Evolutionary conservation across 2,888 invertebrate genomes (phyloP).

Genomic region (Meiosimyza decipiens): DNA sequence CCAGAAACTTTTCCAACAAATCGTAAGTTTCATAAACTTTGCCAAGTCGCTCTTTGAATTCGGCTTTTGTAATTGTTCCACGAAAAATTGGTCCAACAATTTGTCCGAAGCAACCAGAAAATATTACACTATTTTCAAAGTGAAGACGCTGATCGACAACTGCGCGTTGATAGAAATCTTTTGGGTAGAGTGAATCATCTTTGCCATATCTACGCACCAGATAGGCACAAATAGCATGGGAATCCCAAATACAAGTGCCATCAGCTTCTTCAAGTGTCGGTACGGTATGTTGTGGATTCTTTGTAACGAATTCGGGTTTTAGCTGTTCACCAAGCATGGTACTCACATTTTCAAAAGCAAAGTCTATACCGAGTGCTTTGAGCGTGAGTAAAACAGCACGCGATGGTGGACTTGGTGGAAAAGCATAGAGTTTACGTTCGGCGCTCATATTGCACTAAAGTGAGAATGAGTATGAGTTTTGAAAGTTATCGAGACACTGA

Average conservation of each 20-base stretch:
- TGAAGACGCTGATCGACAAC: constrained; percentile 59
- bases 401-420: constrained; percentile 53
- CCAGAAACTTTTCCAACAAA: constrained; percentile 52
- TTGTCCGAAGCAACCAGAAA: constrained; percentile 46
- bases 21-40: constrained; percentile 48
- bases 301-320: constrained; percentile 51
- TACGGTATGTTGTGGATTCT: constrained; percentile 54
- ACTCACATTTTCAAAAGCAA: constrained; percentile 55
- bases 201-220: constrained; percentile 56
- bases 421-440: constrained; percentile 55
- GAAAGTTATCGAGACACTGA: too few relatives aligned
- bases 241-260: constrained; percentile 52
- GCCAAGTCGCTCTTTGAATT: constrained; percentile 45
- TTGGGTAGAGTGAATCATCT: constrained; percentile 55
- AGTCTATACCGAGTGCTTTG: constrained; percentile 51
- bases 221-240: constrained; percentile 60
- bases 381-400: constrained; percentile 55
- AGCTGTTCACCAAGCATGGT: constrained; percentile 50
- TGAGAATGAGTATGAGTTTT: constrained; percentile 27
- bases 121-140: constrained; percentile 58
- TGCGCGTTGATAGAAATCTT: constrained; percentile 55
- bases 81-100: constrained; percentile 47
- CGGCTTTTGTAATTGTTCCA: constrained; percentile 46
- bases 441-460: constrained; percentile 15
- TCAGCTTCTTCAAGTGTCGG: constrained; percentile 46